Evolutionary conservation across 1,140 invertebrate species (phyloP).

Genomic region (Lordiphosa collinella): DNA sequence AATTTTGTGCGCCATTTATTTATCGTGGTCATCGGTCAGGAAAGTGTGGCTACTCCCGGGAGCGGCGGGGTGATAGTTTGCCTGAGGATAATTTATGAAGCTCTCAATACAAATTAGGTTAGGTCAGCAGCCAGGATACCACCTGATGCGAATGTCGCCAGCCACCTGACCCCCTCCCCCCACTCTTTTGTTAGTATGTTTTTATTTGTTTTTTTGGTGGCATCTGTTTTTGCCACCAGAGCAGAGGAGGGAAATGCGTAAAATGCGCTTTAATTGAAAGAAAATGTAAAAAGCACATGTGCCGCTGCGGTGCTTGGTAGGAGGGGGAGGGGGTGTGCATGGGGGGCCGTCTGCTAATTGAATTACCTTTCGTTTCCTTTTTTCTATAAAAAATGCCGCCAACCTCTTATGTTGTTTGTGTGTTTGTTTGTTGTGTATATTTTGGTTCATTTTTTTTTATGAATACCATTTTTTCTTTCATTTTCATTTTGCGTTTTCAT

Average conservation of each 20-base stretch:
- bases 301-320: neutral
- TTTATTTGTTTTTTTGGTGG: slow-evolving; percentile 51
- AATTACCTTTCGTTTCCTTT: slow-evolving; percentile 55
- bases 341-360: slow-evolving; percentile 53
- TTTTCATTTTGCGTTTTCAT: slow-evolving; percentile 39
- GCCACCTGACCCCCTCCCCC: neutral
- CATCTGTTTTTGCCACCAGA: slow-evolving; percentile 53
- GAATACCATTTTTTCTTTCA: slow-evolving; percentile 44
- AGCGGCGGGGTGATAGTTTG: slow-evolving; percentile 16
- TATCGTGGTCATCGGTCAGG: slow-evolving; percentile 51
- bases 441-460: slow-evolving; percentile 41
- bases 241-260: slow-evolving; percentile 38
- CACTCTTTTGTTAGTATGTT: slow-evolving; percentile 7
- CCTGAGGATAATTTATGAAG: slow-evolving; percentile 40
- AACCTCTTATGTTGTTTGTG: slow-evolving; percentile 22
- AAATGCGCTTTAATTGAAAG: slow-evolving; percentile 73
- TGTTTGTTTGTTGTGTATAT: slow-evolving; percentile 7
- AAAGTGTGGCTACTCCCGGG: no score
- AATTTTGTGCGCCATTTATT: slow-evolving; percentile 72
- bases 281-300: slow-evolving; percentile 70
- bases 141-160: slow-evolving; percentile 21
- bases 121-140: slow-evolving; percentile 24
- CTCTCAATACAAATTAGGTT: slow-evolving; percentile 39
- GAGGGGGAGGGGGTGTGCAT: neutral
- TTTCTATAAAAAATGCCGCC: slow-evolving; percentile 47